These are phyloP conservation scores for Coleophora flavipennella DNA, from an alignment of 2,888 invertebrate species.

Conservation along the genomic window DNA sequence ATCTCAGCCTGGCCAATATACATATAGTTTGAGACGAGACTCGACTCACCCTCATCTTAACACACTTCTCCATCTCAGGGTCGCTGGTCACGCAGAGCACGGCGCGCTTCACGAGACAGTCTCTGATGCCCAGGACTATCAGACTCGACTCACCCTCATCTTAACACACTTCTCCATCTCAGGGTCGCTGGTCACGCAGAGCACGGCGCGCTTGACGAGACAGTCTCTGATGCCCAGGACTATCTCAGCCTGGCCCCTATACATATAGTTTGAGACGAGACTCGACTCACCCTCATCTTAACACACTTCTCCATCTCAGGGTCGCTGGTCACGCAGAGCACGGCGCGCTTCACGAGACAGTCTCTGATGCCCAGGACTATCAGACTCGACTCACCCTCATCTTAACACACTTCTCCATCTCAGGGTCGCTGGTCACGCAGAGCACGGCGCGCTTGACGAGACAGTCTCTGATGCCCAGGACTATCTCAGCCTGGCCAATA, in stretches of 20 bases:
- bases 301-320: slow-evolving; percentile 92
- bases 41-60: slow-evolving; percentile 89
- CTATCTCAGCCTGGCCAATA: slow-evolving; percentile 77
- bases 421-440: slow-evolving; percentile 92
- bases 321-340: slow-evolving; percentile 92
- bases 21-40: too few relatives aligned
- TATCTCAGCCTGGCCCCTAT: slow-evolving; percentile 75
- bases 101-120: slow-evolving; percentile 89
- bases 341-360: slow-evolving; percentile 89
- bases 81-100: slow-evolving; percentile 93
- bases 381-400: slow-evolving; percentile 88
- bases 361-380: slow-evolving; percentile 82
- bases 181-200: slow-evolving; percentile 92
- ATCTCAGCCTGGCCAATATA: slow-evolving; percentile 76
- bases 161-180: slow-evolving; percentile 93
- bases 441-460: slow-evolving; percentile 88
- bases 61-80: slow-evolving; percentile 90
- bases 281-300: slow-evolving; percentile 89
- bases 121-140: slow-evolving; percentile 80
- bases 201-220: slow-evolving; percentile 85
- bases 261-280: too few relatives aligned
- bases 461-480: slow-evolving; percentile 84
- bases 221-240: slow-evolving; percentile 86
- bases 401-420: slow-evolving; percentile 91
- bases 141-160: slow-evolving; percentile 89